These are phyloP conservation scores for Teleogryllus oceanicus DNA, from an alignment of 2,888 invertebrate species.

Conservation along the genomic window DNA sequence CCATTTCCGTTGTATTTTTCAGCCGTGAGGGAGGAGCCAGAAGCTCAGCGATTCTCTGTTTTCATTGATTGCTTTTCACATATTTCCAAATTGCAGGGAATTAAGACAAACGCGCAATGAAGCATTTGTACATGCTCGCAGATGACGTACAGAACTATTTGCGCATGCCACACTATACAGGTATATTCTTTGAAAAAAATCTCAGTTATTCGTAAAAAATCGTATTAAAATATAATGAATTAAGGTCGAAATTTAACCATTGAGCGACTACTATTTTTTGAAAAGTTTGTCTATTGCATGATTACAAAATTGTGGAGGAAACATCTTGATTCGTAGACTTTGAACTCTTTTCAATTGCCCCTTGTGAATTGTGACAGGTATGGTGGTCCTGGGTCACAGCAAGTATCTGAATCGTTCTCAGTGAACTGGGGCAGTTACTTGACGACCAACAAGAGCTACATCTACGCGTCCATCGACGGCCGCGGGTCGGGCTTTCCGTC, in stretches of 20 bases:
- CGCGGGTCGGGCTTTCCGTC: slow-evolving; percentile 77
- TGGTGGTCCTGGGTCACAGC: slow-evolving; percentile 77
- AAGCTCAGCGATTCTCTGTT: too few species aligned
- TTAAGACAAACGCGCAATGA: too few species aligned
- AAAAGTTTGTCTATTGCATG: neutral
- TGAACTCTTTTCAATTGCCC: slow-evolving; percentile 25
- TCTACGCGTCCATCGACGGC: slow-evolving; percentile 79
- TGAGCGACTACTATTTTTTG: neutral
- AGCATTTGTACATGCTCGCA: too few species aligned
- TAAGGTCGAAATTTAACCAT: neutral
- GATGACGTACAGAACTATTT: too few species aligned
- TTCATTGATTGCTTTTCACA: too few species aligned
- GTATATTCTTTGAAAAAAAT: too few species aligned
- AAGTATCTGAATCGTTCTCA: slow-evolving; percentile 66
- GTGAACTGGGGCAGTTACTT: slow-evolving; percentile 67
- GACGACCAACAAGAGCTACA: slow-evolving; percentile 65
- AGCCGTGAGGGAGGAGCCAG: too few species aligned
- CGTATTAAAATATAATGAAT: too few species aligned
- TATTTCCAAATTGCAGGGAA: too few species aligned
- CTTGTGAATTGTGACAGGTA: slow-evolving; percentile 51
- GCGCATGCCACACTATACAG: too few species aligned
- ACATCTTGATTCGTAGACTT: slow-evolving; percentile 35
- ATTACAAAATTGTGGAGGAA: neutral
- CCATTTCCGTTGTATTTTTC: too few species aligned
- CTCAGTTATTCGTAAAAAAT: too few species aligned